These are phyloP conservation scores for Pogonophryne albipinna DNA, from an alignment of 2,797 vertebrate species.

Conservation along the genomic window DNA sequence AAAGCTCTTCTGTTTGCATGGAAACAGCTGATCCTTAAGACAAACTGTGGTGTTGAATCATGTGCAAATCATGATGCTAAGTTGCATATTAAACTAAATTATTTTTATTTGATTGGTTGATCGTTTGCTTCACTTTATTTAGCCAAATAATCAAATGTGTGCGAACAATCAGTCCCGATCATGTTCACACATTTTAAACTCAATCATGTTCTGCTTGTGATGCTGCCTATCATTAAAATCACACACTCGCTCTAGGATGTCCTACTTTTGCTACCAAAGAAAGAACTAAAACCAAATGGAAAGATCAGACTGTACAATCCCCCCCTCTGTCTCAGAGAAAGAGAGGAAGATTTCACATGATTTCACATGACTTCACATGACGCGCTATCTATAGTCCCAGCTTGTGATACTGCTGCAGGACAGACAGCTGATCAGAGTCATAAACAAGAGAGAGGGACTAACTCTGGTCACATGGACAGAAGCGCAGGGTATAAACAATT, in stretches of 20 bases:
- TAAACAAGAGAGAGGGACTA: slow-evolving; percentile 36
- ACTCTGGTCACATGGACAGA: slow-evolving; percentile 2
- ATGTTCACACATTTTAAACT: too few species aligned
- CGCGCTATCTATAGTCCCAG: slow-evolving; percentile 55
- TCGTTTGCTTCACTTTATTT: too few species aligned
- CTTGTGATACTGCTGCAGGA: slow-evolving; percentile 66
- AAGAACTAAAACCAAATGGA: slow-evolving; percentile 14
- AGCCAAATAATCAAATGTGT: too few species aligned
- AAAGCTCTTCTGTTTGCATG: too few species aligned
- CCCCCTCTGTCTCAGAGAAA: slow-evolving; percentile 30
- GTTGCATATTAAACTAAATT: too few species aligned
- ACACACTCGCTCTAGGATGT: not conserved
- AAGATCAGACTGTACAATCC: slow-evolving; percentile 30
- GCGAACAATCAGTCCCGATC: too few species aligned
- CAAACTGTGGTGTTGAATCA: too few species aligned
- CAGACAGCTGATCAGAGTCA: slow-evolving; percentile 52
- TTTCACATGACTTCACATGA: slow-evolving; percentile 71
- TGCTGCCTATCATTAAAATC: not conserved
- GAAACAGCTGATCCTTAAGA: too few species aligned
- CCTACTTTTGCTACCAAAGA: slow-evolving; percentile 3
- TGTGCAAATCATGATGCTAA: too few species aligned
- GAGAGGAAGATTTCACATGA: slow-evolving; percentile 38
- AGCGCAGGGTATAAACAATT: not conserved
- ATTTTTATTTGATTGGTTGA: too few species aligned
- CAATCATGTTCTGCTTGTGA: too few species aligned